A percentile compares a stretch with the other conserved stretches of the same genome.
Evolutionary conservation across 2,113 vertebrate genomes (phyloP).

Genomic region (Poeciliopsis turrubarensis): DNA sequence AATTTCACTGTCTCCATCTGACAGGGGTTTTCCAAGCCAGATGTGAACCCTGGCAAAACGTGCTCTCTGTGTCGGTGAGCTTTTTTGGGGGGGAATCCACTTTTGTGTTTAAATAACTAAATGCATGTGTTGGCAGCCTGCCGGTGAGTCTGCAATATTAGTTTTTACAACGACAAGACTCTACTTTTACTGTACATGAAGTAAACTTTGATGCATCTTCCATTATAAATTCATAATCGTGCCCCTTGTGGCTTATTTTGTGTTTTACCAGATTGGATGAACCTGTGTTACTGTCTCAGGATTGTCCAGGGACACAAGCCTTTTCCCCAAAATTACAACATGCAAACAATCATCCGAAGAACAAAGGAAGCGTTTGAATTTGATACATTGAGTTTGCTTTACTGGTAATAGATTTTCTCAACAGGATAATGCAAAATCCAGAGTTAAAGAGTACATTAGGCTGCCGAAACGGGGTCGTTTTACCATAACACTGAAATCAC

Average conservation of each 20-base stretch:
- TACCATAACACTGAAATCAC: not conserved
- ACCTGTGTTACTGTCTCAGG: constrained; percentile 18
- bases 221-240: constrained; percentile 33
- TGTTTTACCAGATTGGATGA: not conserved
- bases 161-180: constrained; percentile 38
- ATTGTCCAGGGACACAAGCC: constrained; percentile 28
- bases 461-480: not conserved
- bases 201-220: constrained; percentile 27
- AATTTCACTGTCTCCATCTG: constrained; percentile 77
- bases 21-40: constrained; percentile 77
- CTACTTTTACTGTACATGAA: constrained; percentile 40
- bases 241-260: constrained; percentile 19
- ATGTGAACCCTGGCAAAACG: constrained; percentile 75
- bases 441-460: not conserved
- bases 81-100: constrained; percentile 15
- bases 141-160: constrained; percentile 42
- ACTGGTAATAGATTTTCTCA: constrained; percentile 7
- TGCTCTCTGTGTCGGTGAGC: constrained; percentile 5
- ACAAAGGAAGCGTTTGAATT: constrained; percentile 10
- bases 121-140: constrained; percentile 32
- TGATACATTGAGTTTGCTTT: constrained; percentile 6
- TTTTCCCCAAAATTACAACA: constrained; percentile 41
- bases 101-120: constrained; percentile 14
- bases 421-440: not conserved
- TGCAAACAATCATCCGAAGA: constrained; percentile 30